Evolutionary conservation across 2,797 vertebrate species (phyloP), one percentile per base, ranked within the genome.

Genomic region (Siniperca undulata): DNA sequence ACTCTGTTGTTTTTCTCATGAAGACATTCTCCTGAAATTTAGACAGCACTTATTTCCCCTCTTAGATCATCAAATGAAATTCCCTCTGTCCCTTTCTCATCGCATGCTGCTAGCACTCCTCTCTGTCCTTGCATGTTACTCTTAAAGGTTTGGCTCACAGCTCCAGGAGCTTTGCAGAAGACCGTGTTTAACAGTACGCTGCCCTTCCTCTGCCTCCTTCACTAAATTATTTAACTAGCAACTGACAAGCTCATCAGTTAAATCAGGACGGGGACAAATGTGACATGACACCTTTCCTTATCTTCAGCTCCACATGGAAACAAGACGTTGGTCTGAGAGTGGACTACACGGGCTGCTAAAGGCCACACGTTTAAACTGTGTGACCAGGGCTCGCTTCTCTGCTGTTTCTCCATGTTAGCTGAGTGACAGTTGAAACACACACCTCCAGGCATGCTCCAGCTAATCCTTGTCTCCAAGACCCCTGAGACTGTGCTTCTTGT

Each of bases 371-470:
- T 77, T 40, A 69, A 78, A 62, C 69, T 8, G 22, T 22, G 59
- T n/a, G 71, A 83, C 84, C 71, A n/a, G 58, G 38, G 10, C 71
- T 80, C 11, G 27, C 73, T 42, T 64, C 71, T 66, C 16, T 36
- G 48, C 71, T 50, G 72, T 48, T 80, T 73, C 46, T 66, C 52
- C 14, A 0, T 1, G 13, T 84, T 62, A 42, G 58, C 78, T 61
- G 84, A 91, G 73, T 77, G 77, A 87, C 85, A 85, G 69, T 20
- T 86, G 73, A 89, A 90, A 86, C 27, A n/a, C 1, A 19, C 79
- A 76, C 76, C 81, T 78, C 22, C 0, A 24, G 90, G 83, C 75
- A 40, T 2, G 38, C 78, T 90, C 48, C 72, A 82, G 65, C 80
- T 87, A 66, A 61, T 71, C 71, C 77, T 71, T 27, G 42, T 81